Evolutionary conservation across 2,113 vertebrate species (phyloP).

Genomic region (Pipra filicauda): DNA sequence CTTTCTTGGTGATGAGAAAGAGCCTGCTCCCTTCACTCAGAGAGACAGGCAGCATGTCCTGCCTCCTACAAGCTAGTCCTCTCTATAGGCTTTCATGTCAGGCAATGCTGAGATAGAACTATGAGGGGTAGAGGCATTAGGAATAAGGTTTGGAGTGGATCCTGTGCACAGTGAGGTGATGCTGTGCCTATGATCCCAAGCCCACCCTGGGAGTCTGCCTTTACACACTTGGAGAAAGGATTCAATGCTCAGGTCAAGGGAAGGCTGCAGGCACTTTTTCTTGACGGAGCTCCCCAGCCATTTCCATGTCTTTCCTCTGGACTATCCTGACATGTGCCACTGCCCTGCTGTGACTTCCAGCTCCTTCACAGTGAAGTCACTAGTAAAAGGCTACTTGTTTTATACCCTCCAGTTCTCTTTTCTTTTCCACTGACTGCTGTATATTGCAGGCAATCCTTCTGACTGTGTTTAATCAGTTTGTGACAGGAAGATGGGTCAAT

Average conservation of each 20-base stretch:
- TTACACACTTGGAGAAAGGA: neutral
- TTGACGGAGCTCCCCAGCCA: neutral
- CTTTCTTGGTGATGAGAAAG: neutral
- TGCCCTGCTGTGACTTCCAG: neutral
- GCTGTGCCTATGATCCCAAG: accelerated
- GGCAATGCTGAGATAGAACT: neutral
- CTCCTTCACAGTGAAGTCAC: neutral
- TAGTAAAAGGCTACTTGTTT: neutral
- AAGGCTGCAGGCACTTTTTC: neutral
- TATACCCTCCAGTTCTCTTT: neutral
- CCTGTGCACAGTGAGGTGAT: neutral
- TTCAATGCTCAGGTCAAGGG: accelerated
- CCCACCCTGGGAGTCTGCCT: neutral
- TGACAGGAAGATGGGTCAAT: conserved; percentile 27
- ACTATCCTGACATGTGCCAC: neutral
- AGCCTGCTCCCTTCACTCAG: neutral
- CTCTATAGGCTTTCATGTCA: neutral
- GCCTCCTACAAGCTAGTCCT: neutral
- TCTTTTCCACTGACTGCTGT: neutral
- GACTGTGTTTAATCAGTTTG: conserved; percentile 31
- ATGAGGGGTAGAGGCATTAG: neutral
- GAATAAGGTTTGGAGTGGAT: neutral
- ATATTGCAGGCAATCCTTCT: neutral
- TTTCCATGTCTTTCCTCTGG: neutral
- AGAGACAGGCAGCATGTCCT: neutral